Percentiles rank a stretch among this genome's conserved stretches.
Conservation (phyloP, 2,797 vertebrate species). For the Tarsius wallacei region DNA sequence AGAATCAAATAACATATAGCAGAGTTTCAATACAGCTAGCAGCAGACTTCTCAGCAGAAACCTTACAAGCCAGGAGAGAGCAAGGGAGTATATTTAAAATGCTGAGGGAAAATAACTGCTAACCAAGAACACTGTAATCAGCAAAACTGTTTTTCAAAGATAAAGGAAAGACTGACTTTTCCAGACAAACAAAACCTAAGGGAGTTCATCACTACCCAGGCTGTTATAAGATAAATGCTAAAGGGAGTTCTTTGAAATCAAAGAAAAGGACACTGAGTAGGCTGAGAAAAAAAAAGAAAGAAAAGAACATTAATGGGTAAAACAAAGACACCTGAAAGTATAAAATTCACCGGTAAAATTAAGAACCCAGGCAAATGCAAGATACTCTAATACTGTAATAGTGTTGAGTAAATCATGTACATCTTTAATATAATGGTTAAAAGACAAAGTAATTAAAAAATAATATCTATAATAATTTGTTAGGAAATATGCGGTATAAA, state of each 20-base stretch:
- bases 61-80: not conserved
- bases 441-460: not conserved
- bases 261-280: not conserved
- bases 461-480: not conserved
- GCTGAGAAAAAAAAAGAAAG: too few species aligned
- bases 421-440: not conserved
- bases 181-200: not conserved
- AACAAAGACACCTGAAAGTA: not conserved
- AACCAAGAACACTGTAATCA: not conserved
- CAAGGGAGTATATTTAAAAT: too few species aligned
- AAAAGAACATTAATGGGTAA: not conserved
- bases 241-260: not conserved
- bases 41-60: not conserved
- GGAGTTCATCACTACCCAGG: not conserved
- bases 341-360: not conserved
- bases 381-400: not conserved
- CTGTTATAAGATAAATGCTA: not conserved
- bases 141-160: not conserved
- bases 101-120: not conserved
- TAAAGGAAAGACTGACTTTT: not conserved
- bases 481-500: too few species aligned
- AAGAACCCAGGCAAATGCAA: not conserved
- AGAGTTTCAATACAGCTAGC: not conserved
- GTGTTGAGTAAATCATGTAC: not conserved
- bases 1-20: not conserved